Evolutionary conservation across 1,140 invertebrate genomes (phyloP).

Genomic region (Eufriesea mexicana): DNA sequence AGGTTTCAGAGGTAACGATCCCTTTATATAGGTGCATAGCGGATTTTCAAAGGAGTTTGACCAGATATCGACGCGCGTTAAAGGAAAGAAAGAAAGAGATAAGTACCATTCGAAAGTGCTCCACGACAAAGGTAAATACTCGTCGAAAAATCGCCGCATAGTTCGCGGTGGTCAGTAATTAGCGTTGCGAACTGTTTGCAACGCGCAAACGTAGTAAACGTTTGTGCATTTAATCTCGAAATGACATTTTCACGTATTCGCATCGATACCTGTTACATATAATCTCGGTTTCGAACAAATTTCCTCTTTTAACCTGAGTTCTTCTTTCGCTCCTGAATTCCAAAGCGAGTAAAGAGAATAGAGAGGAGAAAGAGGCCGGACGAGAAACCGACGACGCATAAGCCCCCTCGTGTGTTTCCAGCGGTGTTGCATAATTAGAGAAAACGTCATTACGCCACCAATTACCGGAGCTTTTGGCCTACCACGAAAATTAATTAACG

Average conservation of each 20-base stretch:
- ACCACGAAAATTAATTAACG: constrained; percentile 60
- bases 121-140: constrained; percentile 47
- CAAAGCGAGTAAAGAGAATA: background rate
- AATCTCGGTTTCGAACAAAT: too few relatives aligned
- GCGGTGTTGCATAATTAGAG: constrained; percentile 59
- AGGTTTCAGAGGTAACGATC: constrained; percentile 42
- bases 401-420: constrained; percentile 19
- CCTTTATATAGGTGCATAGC: background rate
- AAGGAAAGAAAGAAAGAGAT: background rate
- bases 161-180: constrained; percentile 71
- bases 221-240: constrained; percentile 64
- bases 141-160: constrained; percentile 66
- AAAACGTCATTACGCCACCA: constrained; percentile 61
- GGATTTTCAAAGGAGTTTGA: constrained; percentile 34
- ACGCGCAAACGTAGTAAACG: constrained; percentile 44
- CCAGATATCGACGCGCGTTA: constrained; percentile 33
- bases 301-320: too few relatives aligned
- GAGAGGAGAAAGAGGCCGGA: background rate
- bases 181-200: constrained; percentile 66
- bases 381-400: background rate
- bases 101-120: constrained; percentile 13
- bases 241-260: background rate
- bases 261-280: too few relatives aligned
- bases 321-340: too few relatives aligned
- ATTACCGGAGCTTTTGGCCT: constrained; percentile 55